A percentile compares a stretch with the other conserved stretches of the same genome.
Conservation (phyloP, 1,140 invertebrate species). For the Drosophila leontia region DNA sequence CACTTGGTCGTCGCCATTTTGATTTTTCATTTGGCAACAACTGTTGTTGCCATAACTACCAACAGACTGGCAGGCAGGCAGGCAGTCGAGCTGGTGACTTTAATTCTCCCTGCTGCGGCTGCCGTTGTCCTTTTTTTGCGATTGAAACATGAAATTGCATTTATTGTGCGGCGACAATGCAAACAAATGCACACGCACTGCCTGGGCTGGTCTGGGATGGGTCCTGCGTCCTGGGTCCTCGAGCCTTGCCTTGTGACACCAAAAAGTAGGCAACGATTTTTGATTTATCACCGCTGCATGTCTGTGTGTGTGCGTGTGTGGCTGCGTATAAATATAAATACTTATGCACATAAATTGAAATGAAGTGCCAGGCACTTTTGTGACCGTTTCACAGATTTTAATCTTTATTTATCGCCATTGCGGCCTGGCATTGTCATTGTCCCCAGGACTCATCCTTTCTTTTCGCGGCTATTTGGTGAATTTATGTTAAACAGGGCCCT, state of each 20-base stretch:
- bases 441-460: constrained; percentile 19
- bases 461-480: constrained; percentile 16
- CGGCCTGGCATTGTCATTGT: constrained; percentile 42
- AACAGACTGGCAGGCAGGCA: background rate
- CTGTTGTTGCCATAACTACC: constrained; percentile 30
- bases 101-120: constrained; percentile 35
- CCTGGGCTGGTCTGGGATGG: background rate
- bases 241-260: constrained; percentile 46
- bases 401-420: constrained; percentile 78
- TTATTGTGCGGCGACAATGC: constrained; percentile 61
- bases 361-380: constrained; percentile 79
- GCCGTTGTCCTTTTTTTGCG: constrained; percentile 39
- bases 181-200: constrained; percentile 47
- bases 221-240: constrained; percentile 16
- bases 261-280: constrained; percentile 78
- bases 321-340: constrained; percentile 31
- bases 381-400: constrained; percentile 79
- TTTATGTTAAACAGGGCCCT: constrained; percentile 57
- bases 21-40: constrained; percentile 47
- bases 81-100: constrained; percentile 23
- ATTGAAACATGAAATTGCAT: constrained; percentile 70
- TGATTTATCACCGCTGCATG: constrained; percentile 65
- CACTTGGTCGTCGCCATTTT: constrained; percentile 50
- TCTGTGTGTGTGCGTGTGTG: constrained; percentile 5
- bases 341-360: constrained; percentile 72